phyloP scores from a whole-genome alignment of 2,797 vertebrate species.

The Microctenopoma steveboyesi region DNA sequence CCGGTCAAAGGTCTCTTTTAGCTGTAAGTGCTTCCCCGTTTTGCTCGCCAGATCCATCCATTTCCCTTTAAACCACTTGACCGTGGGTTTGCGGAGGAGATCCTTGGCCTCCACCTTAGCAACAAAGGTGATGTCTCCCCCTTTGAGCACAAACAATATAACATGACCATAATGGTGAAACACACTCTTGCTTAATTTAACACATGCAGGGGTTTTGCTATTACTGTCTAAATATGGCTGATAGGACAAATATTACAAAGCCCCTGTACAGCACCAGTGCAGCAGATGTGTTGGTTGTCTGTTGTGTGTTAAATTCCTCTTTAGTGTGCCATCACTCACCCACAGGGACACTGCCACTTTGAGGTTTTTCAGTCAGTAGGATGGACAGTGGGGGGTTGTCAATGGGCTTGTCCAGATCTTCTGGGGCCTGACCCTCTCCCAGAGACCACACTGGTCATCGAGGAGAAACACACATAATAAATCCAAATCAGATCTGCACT shows the following conservation, averaged over 20 bases:
- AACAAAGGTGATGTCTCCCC: conserved; percentile 91
- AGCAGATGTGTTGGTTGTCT: neutral
- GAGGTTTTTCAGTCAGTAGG: conserved; percentile 90
- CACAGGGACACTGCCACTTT: conserved; percentile 86
- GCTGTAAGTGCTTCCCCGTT: conserved; percentile 96
- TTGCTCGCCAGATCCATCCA: conserved; percentile 99
- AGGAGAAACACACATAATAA: conserved; percentile 49
- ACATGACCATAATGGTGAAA: neutral
- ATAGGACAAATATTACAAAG: too few species aligned
- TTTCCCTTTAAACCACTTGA: conserved; percentile 99
- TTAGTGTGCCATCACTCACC: conserved; percentile 86
- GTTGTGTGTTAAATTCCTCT: neutral
- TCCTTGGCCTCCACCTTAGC: conserved; percentile 98
- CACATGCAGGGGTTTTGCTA: too few species aligned
- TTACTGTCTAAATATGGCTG: too few species aligned
- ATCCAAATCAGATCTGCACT: conserved; percentile 34
- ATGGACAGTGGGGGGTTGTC: conserved; percentile 87
- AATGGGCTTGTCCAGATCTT: conserved; percentile 89
- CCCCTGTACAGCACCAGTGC: neutral
- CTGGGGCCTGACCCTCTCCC: conserved; percentile 87
- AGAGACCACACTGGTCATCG: conserved; percentile 90
- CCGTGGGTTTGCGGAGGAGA: conserved; percentile 93
- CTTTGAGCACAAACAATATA: conserved; percentile 77
- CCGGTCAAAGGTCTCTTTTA: conserved; percentile 96
- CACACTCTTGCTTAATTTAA: too few species aligned